phyloP scores from a whole-genome alignment of 2,797 vertebrate species.

The Mallotus villosus region DNA sequence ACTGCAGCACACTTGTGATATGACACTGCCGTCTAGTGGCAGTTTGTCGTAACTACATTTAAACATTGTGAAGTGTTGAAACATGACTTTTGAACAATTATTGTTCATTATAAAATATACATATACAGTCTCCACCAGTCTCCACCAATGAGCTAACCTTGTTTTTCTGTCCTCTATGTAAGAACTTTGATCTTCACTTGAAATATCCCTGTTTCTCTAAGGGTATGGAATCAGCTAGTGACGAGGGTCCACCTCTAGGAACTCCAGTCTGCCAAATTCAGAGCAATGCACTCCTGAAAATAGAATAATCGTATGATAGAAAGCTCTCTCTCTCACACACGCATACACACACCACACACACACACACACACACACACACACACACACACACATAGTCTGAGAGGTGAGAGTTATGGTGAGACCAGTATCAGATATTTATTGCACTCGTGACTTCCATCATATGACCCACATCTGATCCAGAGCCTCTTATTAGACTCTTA shows the following conservation, averaged over 20 bases:
- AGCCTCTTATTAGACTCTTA: too few species aligned
- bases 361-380: not conserved
- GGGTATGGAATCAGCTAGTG: too few species aligned
- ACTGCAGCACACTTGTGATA: slow-evolving; percentile 36
- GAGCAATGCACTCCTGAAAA: slow-evolving; percentile 34
- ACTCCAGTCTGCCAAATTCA: slow-evolving; percentile 9
- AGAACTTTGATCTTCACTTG: not conserved
- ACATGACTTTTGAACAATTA: too few species aligned
- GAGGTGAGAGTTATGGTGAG: not conserved
- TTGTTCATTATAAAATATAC: not conserved
- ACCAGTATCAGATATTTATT: too few species aligned
- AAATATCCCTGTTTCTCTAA: not conserved
- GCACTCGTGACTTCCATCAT: too few species aligned
- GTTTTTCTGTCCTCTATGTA: too few species aligned
- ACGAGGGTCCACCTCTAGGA: too few species aligned
- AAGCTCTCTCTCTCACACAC: slow-evolving; percentile 15
- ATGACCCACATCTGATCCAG: too few species aligned
- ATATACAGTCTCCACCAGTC: too few species aligned
- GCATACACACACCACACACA: too few species aligned
- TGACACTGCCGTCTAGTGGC: slow-evolving; percentile 69
- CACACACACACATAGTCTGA: not conserved
- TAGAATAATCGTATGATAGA: slow-evolving; percentile 58
- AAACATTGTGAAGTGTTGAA: not conserved
- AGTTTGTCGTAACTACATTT: not conserved
- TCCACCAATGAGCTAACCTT: too few species aligned